These are phyloP conservation scores for Drosophila ercepeae DNA, from an alignment of 1,140 invertebrate species.

Conservation along the genomic window DNA sequence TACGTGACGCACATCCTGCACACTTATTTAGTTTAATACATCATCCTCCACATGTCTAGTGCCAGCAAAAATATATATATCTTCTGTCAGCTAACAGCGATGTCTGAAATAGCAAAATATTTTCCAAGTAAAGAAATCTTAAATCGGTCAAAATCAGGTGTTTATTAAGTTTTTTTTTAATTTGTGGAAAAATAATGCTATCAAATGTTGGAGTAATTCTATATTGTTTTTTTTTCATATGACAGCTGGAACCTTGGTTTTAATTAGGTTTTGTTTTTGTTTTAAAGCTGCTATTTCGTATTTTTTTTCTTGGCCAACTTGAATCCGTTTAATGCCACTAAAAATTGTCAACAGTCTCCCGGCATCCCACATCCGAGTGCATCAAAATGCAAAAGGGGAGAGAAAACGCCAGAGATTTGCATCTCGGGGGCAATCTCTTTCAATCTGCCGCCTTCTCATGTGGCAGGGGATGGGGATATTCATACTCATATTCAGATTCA, in stretches of 20 bases:
- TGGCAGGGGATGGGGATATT: conserved; percentile 11
- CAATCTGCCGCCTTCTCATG: conserved; percentile 54
- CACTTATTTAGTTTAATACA: conserved; percentile 62
- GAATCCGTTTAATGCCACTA: conserved; percentile 17
- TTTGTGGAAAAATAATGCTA: neutral
- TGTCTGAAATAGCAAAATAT: neutral
- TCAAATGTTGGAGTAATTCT: too few relatives aligned
- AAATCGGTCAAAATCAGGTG: too few relatives aligned
- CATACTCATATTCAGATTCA: conserved; percentile 6
- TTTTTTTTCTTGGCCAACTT: conserved; percentile 16
- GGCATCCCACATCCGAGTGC: conserved; percentile 22
- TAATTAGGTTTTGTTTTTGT: too few relatives aligned
- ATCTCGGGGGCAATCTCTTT: conserved; percentile 63
- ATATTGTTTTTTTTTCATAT: too few relatives aligned
- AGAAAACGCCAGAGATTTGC: conserved; percentile 28
- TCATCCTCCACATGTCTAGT: conserved; percentile 23
- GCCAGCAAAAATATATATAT: conserved; percentile 6
- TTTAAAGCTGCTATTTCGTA: neutral
- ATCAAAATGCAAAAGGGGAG: conserved; percentile 30
- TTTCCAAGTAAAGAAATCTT: neutral
- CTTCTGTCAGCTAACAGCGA: neutral
- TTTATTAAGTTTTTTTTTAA: too few relatives aligned
- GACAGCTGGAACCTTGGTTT: neutral
- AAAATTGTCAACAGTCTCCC: conserved; percentile 26
- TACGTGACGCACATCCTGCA: conserved; percentile 52